Percentiles rank a stretch among this genome's conserved stretches.
Conservation (phyloP, 1,140 invertebrate species). For the Proctacanthus coquilletti region DNA sequence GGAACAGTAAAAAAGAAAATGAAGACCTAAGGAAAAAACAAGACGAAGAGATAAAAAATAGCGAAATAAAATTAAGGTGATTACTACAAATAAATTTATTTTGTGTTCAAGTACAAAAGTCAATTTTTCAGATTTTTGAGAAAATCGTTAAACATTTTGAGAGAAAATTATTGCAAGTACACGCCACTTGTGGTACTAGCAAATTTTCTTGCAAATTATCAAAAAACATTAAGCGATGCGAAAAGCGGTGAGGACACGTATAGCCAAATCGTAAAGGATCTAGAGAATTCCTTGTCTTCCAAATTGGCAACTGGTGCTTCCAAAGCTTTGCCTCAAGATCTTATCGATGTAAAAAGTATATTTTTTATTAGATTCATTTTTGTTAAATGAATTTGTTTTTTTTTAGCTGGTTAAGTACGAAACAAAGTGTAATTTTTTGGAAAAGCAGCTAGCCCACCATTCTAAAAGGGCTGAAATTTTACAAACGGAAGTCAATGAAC, state of each 20-base stretch:
- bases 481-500: slow-evolving; percentile 13
- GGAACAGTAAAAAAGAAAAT: too few relatives aligned
- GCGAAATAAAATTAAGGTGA: slow-evolving; percentile 20
- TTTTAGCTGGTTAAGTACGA: slow-evolving; percentile 19
- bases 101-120: not conserved
- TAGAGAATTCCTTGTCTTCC: too few relatives aligned
- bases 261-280: too few relatives aligned
- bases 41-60: slow-evolving; percentile 15
- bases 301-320: too few relatives aligned
- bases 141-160: slow-evolving; percentile 16
- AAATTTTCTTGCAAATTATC: slow-evolving; percentile 26
- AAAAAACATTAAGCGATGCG: too few relatives aligned
- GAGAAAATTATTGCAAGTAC: slow-evolving; percentile 29
- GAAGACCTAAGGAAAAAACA: slow-evolving; percentile 7
- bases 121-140: slow-evolving; percentile 19
- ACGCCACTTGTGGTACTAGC: slow-evolving; percentile 26
- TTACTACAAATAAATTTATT: too few relatives aligned
- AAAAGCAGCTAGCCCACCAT: slow-evolving; percentile 16
- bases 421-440: slow-evolving; percentile 17
- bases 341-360: slow-evolving; percentile 14
- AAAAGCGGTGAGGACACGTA: too few relatives aligned
- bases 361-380: not conserved
- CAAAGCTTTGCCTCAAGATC: slow-evolving; percentile 18
- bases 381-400: not conserved
- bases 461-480: slow-evolving; percentile 13